Base-by-base conservation (phyloP, 2,797 vertebrate species). In the Aselliscus stoliczkanus region DNA sequence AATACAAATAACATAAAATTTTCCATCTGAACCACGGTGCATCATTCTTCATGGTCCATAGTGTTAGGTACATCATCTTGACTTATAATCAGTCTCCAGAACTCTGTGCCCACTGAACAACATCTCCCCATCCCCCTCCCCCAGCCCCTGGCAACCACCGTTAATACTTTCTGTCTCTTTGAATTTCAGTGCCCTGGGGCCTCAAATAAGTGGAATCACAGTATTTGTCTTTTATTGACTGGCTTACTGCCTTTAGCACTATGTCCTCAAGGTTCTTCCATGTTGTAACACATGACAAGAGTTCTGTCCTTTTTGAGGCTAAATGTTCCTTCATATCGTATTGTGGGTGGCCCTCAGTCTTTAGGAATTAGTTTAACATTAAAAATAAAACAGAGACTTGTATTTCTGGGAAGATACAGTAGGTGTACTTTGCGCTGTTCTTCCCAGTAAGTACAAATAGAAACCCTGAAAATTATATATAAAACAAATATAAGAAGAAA, bases 331-430 rank as follows among this genome's bases (percentile, higher is more conserved):
- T 34, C 56, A 9, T 42, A 77, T 65, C 31, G n/a, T n/a, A n/a
- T n/a, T 21, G 50, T 58, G 37, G 23, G 90, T 60, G 23, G 25
- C 23, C 27, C 7, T 52, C 67, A 86, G 93, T 64, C 34, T 86
- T 90, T 86, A 93, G 60, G 15, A 75, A 72, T 72, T 93, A 67
- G 60, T 90, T 90, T 93, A 85, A 42, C 34, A 15, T 39, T 86
- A 44, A 90, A 77, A 88, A 70, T 88, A 76, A 94, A 67, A 50
- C 15, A 29, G 31, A 56, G 27, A 85, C 39, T 64, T 58, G 5
- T 13, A 42, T 29, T 80, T 84, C 29, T 73, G 34, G 47, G 31
- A 56, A 42, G 64, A 73, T 58, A 52, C 58, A 80, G 1, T 73
- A 86, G 56, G n/a, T 39, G 4, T n/a, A 73, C 13, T 67, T 93